Evolutionary conservation across 37 sponge, comb jelly and placozoan genomes (phyloP).

Genomic region (Amphimedon queenslandica): DNA sequence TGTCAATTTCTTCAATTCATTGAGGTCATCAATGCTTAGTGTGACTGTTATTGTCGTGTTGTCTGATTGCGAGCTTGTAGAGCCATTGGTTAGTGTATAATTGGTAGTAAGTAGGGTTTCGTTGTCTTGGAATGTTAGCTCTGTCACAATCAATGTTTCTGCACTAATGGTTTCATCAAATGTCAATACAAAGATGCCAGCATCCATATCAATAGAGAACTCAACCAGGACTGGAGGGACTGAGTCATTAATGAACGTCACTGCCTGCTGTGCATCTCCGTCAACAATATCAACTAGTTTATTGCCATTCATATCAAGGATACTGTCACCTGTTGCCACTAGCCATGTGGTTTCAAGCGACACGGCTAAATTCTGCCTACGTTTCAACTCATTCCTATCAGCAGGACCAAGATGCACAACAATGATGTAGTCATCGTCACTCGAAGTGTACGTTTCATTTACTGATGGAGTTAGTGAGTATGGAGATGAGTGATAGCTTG

Average conservation of each 20-base stretch:
- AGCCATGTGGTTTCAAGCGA: constrained; percentile 45
- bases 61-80: constrained; percentile 39
- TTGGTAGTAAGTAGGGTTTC: neutral
- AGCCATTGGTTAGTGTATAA: constrained; percentile 42
- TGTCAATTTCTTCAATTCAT: constrained; percentile 68
- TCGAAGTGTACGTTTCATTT: constrained; percentile 53
- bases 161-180: constrained; percentile 90
- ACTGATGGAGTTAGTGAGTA: constrained; percentile 49
- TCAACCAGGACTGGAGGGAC: constrained; percentile 62
- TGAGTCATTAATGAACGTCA: constrained; percentile 39
- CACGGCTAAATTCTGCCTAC: constrained; percentile 66
- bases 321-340: constrained; percentile 14
- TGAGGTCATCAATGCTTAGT: constrained; percentile 53
- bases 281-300: constrained; percentile 39
- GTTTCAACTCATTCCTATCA: constrained; percentile 85
- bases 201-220: constrained; percentile 79
- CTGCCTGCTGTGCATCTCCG: constrained; percentile 48
- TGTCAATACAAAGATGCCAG: constrained; percentile 47
- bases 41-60: constrained; percentile 53
- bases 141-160: constrained; percentile 22
- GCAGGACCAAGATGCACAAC: constrained; percentile 67
- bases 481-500: constrained; percentile 75
- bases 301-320: constrained; percentile 79
- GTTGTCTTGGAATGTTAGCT: constrained; percentile 66
- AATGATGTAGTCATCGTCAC: constrained; percentile 71